Percentiles rank a stretch among this genome's conserved stretches.
Conservation (phyloP, 2,888 invertebrate species). For the Papilio elwesi region DNA sequence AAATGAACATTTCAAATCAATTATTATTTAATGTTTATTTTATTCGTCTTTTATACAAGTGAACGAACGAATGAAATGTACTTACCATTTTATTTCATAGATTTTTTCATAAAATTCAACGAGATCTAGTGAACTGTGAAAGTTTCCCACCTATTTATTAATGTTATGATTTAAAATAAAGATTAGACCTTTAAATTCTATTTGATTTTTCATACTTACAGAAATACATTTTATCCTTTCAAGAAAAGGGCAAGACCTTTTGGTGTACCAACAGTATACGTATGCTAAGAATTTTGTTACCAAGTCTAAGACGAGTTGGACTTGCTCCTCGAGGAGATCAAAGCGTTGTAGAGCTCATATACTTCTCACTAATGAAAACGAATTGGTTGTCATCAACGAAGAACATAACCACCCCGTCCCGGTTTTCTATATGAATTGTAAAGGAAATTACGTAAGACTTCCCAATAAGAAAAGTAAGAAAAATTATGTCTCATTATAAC, state of each 20-base stretch:
- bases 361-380: slow-evolving; percentile 55
- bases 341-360: slow-evolving; percentile 69
- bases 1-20: background rate
- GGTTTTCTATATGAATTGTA: slow-evolving; percentile 63
- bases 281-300: slow-evolving; percentile 65
- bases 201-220: slow-evolving; percentile 53
- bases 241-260: slow-evolving; percentile 64
- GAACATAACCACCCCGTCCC: slow-evolving; percentile 69
- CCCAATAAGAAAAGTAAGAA: slow-evolving; percentile 43
- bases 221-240: slow-evolving; percentile 73
- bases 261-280: slow-evolving; percentile 68
- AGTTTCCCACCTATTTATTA: background rate
- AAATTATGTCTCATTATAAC: slow-evolving; percentile 3
- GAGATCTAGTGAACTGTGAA: too few species aligned
- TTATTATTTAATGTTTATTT: background rate
- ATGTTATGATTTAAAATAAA: background rate
- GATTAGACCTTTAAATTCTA: background rate
- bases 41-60: too few species aligned
- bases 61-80: too few species aligned
- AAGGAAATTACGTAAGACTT: slow-evolving; percentile 63
- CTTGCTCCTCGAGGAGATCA: slow-evolving; percentile 72
- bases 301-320: slow-evolving; percentile 61
- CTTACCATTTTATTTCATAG: too few species aligned
- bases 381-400: slow-evolving; percentile 56
- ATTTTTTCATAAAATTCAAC: too few species aligned